Conservation (phyloP, 2,113 vertebrate genomes). For the Lepus europaeus region DNA sequence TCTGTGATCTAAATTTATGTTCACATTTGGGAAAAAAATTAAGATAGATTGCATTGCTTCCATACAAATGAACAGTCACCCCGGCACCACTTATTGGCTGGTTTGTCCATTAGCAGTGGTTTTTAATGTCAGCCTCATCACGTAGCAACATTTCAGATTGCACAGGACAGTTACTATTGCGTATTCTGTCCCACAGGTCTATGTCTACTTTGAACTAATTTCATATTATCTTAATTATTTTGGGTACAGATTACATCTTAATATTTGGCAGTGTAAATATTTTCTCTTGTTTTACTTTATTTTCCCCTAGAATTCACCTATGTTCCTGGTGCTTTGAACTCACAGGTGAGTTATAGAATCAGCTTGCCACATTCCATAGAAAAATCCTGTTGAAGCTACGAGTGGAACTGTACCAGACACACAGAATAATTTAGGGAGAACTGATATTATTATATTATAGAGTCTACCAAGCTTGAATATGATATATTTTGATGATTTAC, state of each 20-base stretch:
- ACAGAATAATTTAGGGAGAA: not conserved
- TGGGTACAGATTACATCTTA: not conserved
- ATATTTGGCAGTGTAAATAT: not conserved
- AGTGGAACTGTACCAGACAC: not conserved
- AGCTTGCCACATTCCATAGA: not conserved
- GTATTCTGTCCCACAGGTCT: not conserved
- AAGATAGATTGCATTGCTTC: conserved; percentile 9
- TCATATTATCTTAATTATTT: not conserved
- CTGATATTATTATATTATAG: not conserved
- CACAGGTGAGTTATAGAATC: not conserved
- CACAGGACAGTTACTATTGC: not conserved
- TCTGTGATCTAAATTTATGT: not conserved
- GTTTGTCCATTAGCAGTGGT: not conserved
- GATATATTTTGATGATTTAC: conserved; percentile 3
- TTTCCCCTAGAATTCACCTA: not conserved
- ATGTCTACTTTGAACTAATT: not conserved
- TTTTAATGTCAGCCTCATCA: not conserved
- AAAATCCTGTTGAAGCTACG: not conserved
- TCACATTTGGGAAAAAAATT: not conserved
- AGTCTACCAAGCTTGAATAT: not conserved
- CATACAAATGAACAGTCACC: not conserved
- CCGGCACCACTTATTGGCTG: not conserved
- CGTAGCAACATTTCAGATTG: not conserved
- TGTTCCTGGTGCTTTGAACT: not conserved
- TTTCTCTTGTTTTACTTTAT: not conserved